Evolutionary conservation across 2,888 invertebrate species (phyloP).

Genomic region (Tineola bisselliella): DNA sequence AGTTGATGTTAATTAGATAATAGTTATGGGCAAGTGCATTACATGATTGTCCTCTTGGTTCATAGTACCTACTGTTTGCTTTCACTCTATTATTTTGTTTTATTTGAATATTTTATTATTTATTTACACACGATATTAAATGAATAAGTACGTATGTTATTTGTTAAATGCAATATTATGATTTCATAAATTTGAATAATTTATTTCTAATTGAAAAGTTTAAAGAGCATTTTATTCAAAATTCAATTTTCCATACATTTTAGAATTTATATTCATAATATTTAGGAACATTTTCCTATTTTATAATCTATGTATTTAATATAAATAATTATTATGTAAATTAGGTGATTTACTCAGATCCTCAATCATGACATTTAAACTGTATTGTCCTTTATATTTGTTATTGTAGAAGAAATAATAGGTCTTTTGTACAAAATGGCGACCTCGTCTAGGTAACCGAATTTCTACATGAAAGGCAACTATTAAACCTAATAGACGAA

Average conservation of each 20-base stretch:
- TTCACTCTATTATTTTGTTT: constrained; percentile 54
- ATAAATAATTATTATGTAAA: constrained; percentile 32
- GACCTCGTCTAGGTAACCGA: constrained; percentile 67
- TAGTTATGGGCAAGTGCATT: constrained; percentile 64
- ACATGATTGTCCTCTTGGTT: constrained; percentile 58
- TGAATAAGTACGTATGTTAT: neutral
- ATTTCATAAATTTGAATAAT: constrained; percentile 28
- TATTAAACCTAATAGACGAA: constrained; percentile 8
- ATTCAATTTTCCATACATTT: neutral
- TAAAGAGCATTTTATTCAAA: neutral
- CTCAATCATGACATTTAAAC: neutral
- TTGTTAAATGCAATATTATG: constrained; percentile 34
- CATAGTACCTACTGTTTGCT: constrained; percentile 51
- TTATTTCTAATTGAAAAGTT: neutral
- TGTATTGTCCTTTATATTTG: neutral
- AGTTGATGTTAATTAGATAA: constrained; percentile 65
- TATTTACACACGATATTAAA: constrained; percentile 40
- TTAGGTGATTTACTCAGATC: constrained; percentile 26
- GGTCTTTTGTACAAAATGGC: constrained; percentile 60
- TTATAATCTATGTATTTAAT: constrained; percentile 60
- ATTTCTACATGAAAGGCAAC: constrained; percentile 26
- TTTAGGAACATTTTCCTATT: constrained; percentile 49
- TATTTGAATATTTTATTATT: constrained; percentile 67
- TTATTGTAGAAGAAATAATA: constrained; percentile 31
- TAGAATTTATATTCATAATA: constrained; percentile 17